Percentiles rank a stretch among this genome's conserved stretches.
Evolutionary conservation across 1,140 invertebrate genomes (phyloP).

Genomic region (Cotesia glomerata): DNA sequence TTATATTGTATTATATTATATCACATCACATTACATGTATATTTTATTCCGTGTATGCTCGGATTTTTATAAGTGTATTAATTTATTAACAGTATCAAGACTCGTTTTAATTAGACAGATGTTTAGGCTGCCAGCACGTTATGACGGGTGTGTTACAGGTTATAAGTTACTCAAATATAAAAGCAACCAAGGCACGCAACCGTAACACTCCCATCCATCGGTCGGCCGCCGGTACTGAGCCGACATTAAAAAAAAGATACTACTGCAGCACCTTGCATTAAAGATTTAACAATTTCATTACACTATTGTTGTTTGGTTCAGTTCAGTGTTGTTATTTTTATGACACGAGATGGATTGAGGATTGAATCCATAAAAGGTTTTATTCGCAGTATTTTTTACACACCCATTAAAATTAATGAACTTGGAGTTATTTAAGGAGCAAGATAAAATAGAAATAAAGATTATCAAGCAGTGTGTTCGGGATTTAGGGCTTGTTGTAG

Average conservation of each 20-base stretch:
- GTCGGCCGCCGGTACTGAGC: no score
- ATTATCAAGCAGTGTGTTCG: neutral
- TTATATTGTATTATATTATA: neutral
- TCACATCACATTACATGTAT: no score
- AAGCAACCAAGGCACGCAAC: neutral
- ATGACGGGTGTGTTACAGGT: constrained; percentile 6
- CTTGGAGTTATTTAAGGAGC: neutral
- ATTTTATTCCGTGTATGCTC: neutral
- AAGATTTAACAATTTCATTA: no score
- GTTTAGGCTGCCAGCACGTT: constrained; percentile 36
- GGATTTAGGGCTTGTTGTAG: neutral
- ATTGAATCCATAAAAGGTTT: no score
- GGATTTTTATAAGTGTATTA: neutral
- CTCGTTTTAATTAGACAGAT: constrained; percentile 40
- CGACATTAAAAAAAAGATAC: no score
- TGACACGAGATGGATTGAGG: no score
- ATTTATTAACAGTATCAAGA: neutral
- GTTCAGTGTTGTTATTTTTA: no score
- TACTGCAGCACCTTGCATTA: no score
- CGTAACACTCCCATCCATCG: no score
- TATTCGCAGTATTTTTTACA: no score
- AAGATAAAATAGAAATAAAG: neutral
- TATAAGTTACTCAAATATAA: neutral
- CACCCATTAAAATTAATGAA: no score
- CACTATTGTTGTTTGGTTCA: no score